Conservation (phyloP, 2,888 invertebrate species). For the Serripes groenlandicus region DNA sequence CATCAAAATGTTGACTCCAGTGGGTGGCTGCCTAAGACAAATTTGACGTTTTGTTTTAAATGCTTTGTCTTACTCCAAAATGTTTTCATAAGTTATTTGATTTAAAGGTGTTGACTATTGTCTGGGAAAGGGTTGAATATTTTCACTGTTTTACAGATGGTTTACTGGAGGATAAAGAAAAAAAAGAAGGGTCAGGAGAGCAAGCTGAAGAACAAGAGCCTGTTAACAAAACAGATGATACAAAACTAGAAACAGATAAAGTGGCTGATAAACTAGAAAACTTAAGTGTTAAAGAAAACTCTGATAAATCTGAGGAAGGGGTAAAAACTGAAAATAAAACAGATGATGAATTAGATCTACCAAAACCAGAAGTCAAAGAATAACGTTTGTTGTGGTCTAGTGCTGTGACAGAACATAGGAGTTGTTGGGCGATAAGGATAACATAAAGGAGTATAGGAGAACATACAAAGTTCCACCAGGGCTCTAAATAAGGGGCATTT, state of each 20-base stretch:
- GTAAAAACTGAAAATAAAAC: constrained; percentile 34
- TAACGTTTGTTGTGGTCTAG: constrained; percentile 5
- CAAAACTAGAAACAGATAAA: constrained; percentile 47
- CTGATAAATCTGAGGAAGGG: constrained; percentile 15
- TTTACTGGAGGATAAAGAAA: constrained; percentile 16
- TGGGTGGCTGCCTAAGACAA: too few relatives aligned
- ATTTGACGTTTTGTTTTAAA: too few relatives aligned
- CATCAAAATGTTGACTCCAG: too few relatives aligned
- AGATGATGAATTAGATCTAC: constrained; percentile 26
- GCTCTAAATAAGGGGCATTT: too few relatives aligned
- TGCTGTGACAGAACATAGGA: not conserved
- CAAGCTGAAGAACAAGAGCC: not conserved
- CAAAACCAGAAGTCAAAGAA: constrained; percentile 20
- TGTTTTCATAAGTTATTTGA: too few relatives aligned
- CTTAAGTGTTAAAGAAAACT: constrained; percentile 62
- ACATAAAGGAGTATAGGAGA: too few relatives aligned
- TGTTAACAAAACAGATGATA: constrained; percentile 9
- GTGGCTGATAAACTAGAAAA: constrained; percentile 57
- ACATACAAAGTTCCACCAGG: too few relatives aligned
- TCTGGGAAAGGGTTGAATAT: constrained; percentile 1
- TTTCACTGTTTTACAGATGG: constrained; percentile 5
- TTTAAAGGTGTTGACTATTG: too few relatives aligned
- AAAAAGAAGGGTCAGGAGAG: constrained; percentile 38
- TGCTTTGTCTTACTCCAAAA: too few relatives aligned
- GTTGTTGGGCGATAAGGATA: too few relatives aligned